phyloP scores from a whole-genome alignment of 2,888 invertebrate species.

The Brachylomia viminalis region DNA sequence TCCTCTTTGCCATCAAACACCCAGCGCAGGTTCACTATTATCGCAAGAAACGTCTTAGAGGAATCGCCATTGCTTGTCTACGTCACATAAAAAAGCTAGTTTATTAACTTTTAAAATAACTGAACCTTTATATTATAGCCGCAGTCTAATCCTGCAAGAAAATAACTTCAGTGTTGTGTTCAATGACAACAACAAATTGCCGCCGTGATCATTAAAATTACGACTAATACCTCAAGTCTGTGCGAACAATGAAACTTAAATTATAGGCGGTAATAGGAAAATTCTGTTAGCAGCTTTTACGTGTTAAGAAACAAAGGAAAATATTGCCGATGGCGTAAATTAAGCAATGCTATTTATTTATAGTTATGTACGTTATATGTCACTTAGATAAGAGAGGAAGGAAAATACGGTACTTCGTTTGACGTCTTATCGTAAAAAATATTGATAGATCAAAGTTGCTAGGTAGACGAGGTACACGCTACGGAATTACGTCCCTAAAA shows the following conservation, averaged over 20 bases:
- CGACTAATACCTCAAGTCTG: conserved; percentile 4
- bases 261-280: conserved; percentile 25
- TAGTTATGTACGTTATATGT: conserved; percentile 7
- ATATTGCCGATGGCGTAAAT: conserved; percentile 17
- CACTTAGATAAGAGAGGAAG: conserved; percentile 19
- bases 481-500: conserved; percentile 24
- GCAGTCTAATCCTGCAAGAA: conserved; percentile 22
- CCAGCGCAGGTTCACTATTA: conserved; percentile 53
- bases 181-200: conserved; percentile 25
- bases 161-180: conserved; percentile 34
- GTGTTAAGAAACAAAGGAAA: conserved; percentile 30
- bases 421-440: conserved; percentile 24
- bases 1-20: conserved; percentile 63
- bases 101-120: conserved; percentile 66
- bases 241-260: conserved; percentile 53
- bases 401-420: conserved; percentile 25
- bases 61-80: conserved; percentile 50
- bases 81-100: conserved; percentile 66
- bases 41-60: conserved; percentile 44
- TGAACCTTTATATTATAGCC: conserved; percentile 27
- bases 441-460: conserved; percentile 36
- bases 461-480: background rate
- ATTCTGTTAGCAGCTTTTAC: conserved; percentile 9
- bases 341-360: conserved; percentile 26
- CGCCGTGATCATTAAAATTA: conserved; percentile 30